phyloP scores from a whole-genome alignment of 2,113 vertebrate genomes.

The Recurvirostra avosetta region DNA sequence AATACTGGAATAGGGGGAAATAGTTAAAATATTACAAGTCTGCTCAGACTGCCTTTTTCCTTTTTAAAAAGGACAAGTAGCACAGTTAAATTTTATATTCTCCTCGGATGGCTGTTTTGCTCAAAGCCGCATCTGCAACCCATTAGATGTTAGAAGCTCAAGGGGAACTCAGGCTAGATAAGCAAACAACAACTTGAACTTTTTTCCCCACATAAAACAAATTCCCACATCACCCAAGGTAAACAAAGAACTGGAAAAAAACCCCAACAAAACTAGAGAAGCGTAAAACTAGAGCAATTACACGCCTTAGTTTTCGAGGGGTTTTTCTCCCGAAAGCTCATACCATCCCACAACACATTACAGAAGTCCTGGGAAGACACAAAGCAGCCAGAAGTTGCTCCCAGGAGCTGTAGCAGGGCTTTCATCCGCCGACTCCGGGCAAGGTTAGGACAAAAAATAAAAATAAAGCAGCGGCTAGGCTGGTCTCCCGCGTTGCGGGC shows the following conservation, averaged over 20 bases:
- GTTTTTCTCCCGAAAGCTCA: not conserved
- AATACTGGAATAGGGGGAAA: not conserved
- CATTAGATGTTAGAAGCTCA: not conserved
- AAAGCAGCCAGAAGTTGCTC: not conserved
- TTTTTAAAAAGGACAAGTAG: not conserved
- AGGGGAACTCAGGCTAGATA: not conserved
- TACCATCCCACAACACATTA: accelerated
- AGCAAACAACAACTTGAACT: not conserved
- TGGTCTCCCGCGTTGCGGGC: not conserved
- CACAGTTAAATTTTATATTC: not conserved
- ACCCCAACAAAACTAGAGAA: accelerated
- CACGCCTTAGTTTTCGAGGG: not conserved
- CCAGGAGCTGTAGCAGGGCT: not conserved
- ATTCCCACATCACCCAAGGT: not conserved
- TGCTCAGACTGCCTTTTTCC: not conserved
- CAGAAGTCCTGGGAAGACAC: not conserved
- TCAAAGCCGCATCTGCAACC: not conserved
- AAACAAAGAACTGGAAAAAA: not conserved
- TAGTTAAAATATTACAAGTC: not conserved
- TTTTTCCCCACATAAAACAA: accelerated
- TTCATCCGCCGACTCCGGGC: not conserved
- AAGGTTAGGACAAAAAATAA: not conserved
- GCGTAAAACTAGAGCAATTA: accelerated
- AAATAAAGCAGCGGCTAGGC: not conserved
- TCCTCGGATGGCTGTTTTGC: not conserved